Conservation (phyloP, 2,113 vertebrate genomes). For the Mixornis gularis region DNA sequence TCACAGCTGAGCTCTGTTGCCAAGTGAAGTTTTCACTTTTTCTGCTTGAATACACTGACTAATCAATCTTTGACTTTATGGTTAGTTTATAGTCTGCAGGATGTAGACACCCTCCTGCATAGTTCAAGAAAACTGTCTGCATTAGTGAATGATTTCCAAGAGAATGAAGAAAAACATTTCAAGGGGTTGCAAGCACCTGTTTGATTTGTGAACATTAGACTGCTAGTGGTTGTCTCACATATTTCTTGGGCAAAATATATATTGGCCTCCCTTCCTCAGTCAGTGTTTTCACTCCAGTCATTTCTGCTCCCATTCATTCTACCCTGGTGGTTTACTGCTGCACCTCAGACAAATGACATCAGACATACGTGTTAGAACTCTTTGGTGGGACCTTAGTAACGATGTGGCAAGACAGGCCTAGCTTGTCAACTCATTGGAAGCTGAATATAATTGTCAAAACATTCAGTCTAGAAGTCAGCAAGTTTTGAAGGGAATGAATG, state of each 20-base stretch:
- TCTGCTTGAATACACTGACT: not conserved
- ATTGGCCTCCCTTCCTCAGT: not conserved
- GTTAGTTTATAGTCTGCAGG: not conserved
- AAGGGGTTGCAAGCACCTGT: not conserved
- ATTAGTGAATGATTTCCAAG: not conserved
- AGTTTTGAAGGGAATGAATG: not conserved
- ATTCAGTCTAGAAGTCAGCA: not conserved
- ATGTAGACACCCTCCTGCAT: not conserved
- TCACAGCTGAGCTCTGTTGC: not conserved
- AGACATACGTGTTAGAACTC: not conserved
- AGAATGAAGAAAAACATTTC: not conserved
- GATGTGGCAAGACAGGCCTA: not conserved
- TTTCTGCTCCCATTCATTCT: not conserved
- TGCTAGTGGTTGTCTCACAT: not conserved
- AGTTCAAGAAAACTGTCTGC: conserved; percentile 1
- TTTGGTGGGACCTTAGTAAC: not conserved
- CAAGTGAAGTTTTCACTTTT: not conserved
- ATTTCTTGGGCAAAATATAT: not conserved
- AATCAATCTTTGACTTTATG: not conserved
- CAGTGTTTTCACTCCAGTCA: not conserved
- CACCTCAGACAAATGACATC: not conserved
- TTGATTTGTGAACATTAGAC: not conserved
- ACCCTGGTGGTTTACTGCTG: not conserved
- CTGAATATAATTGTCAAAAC: not conserved
- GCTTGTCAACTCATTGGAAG: not conserved